A percentile compares a stretch with the other conserved stretches of the same genome.
Conservation (phyloP, 2,113 vertebrate genomes). For the Urocitellus parryii region DNA sequence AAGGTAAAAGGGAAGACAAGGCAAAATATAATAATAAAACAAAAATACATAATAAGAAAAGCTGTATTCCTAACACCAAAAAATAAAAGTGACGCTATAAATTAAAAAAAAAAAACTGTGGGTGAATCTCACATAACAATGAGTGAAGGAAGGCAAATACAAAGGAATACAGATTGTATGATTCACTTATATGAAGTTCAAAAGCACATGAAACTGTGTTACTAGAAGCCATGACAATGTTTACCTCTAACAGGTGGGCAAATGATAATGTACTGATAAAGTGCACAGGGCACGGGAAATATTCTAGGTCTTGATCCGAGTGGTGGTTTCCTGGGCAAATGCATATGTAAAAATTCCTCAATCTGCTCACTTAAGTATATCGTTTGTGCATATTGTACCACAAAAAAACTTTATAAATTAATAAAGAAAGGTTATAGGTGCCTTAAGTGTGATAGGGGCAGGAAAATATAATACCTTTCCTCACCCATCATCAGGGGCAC, state of each 20-base stretch:
- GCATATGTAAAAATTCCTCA: not conserved
- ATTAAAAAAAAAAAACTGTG: not conserved
- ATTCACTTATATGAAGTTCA: not conserved
- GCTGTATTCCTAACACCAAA: not conserved
- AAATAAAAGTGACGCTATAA: not conserved
- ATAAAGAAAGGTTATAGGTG: not conserved
- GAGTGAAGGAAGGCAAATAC: not conserved
- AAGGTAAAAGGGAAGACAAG: not conserved
- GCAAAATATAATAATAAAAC: not conserved
- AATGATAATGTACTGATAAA: not conserved
- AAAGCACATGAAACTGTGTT: not conserved
- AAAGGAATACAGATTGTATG: not conserved
- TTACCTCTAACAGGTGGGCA: not conserved
- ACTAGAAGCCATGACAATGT: not conserved
- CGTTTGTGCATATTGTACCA: not conserved
- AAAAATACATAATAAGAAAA: slow-evolving; percentile 3
- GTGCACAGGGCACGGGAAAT: not conserved
- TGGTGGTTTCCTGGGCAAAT: not conserved
- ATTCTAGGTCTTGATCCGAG: not conserved
- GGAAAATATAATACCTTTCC: not conserved
- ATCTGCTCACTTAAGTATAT: not conserved
- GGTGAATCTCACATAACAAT: not conserved
- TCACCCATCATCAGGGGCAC: not conserved
- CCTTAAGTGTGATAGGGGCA: not conserved
- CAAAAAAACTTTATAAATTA: not conserved